A percentile compares a stretch with the other conserved stretches of the same genome.
phyloP scores from a whole-genome alignment of 2,113 vertebrate genomes.

The Centropus unirufus region DNA sequence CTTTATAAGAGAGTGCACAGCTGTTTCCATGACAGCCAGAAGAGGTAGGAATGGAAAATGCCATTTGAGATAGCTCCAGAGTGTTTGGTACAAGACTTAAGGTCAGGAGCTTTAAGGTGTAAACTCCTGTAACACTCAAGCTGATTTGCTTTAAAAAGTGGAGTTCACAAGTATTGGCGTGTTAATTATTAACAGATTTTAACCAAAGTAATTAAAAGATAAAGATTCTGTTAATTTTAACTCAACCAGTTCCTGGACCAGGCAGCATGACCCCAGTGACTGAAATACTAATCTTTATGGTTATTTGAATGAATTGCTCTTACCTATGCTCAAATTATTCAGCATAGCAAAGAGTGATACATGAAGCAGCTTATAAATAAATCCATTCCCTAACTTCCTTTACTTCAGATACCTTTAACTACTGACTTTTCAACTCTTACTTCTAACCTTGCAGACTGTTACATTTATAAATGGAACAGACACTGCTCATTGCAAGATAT shows the following conservation, averaged over 20 bases:
- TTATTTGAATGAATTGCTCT: background rate
- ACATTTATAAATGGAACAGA: conserved; percentile 39
- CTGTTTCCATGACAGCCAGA: conserved; percentile 33
- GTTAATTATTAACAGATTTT: background rate
- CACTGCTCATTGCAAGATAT: conserved; percentile 46
- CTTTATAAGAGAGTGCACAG: background rate
- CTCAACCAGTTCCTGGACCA: background rate
- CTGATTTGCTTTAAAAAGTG: background rate
- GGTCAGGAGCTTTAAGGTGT: conserved; percentile 4
- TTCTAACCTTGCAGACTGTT: background rate
- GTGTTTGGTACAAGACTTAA: background rate
- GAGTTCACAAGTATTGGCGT: background rate
- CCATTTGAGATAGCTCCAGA: conserved; percentile 16
- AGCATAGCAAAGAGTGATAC: background rate
- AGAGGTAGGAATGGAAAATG: background rate
- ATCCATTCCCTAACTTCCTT: background rate
- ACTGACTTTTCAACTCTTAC: background rate
- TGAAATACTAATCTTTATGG: background rate
- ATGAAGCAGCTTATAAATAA: background rate
- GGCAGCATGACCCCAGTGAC: background rate
- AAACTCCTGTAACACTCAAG: background rate
- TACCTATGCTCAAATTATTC: background rate
- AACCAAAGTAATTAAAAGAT: conserved; percentile 7
- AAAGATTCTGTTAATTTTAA: background rate
- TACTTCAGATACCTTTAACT: background rate